Percentiles rank a stretch among this genome's conserved stretches.
These are phyloP conservation scores for Apotomis capreana DNA, from an alignment of 2,888 invertebrate genomes.

Conservation along the genomic window DNA sequence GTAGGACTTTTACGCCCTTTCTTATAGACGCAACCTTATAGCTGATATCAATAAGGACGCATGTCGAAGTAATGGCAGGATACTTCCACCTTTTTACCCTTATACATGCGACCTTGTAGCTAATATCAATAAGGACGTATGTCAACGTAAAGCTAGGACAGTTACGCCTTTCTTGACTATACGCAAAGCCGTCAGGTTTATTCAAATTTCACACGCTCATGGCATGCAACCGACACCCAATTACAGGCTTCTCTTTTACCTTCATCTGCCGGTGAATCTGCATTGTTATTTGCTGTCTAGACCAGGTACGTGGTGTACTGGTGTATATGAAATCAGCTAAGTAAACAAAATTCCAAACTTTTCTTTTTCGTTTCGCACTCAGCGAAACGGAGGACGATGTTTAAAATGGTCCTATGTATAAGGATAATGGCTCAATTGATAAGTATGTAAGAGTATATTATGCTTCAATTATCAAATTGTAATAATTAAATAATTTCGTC, in stretches of 20 bases:
- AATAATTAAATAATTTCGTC: too few relatives aligned
- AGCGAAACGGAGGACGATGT: too few relatives aligned
- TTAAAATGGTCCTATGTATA: too few relatives aligned
- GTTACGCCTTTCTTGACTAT: conserved; percentile 5
- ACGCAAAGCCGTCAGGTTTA: conserved; percentile 17
- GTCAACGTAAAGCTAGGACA: neutral
- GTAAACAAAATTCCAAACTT: too few relatives aligned
- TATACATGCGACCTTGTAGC: neutral
- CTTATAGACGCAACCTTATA: neutral
- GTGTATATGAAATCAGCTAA: neutral
- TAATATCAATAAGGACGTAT: conserved; percentile 2
- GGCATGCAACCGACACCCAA: conserved; percentile 45
- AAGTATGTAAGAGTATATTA: too few relatives aligned
- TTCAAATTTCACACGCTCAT: conserved; percentile 39
- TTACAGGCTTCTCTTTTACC: conserved; percentile 45
- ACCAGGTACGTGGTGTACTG: neutral
- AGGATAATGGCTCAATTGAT: too few relatives aligned
- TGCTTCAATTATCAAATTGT: too few relatives aligned
- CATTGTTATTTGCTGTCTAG: conserved; percentile 45
- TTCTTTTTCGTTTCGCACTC: too few relatives aligned
- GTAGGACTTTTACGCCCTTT: conserved; percentile 6
- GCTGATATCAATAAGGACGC: neutral
- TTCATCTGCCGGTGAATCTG: conserved; percentile 49
- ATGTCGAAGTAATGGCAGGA: neutral
- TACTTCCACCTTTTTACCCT: neutral